Conservation (phyloP, 2,113 vertebrate genomes). For the Coreoperca whiteheadi region DNA sequence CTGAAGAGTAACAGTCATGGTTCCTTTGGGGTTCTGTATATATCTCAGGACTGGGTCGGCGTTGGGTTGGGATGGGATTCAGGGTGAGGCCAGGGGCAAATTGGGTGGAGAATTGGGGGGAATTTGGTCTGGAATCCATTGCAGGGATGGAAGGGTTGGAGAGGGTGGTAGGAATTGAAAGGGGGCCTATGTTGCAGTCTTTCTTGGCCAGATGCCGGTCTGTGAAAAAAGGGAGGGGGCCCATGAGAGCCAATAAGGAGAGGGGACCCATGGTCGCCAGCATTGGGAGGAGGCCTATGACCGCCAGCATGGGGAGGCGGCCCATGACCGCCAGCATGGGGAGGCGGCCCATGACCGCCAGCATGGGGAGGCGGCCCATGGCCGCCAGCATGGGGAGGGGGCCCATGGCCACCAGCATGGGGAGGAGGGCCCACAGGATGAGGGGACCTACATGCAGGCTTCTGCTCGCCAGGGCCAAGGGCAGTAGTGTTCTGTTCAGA, state of each 20-base stretch:
- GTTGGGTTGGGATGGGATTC: not conserved
- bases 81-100: conserved; percentile 30
- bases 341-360: not conserved
- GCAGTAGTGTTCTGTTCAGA: conserved; percentile 17
- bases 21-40: not conserved
- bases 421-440: not conserved
- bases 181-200: not conserved
- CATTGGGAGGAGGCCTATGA: not conserved
- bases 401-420: not conserved
- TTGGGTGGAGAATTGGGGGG: conserved; percentile 22
- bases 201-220: not conserved
- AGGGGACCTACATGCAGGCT: not conserved
- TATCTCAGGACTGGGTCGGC: not conserved
- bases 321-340: too few species aligned
- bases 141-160: not conserved
- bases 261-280: not conserved
- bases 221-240: not conserved
- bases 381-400: not conserved
- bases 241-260: rapidly evolving
- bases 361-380: not conserved
- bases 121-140: not conserved
- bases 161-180: not conserved
- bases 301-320: not conserved
- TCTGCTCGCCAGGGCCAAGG: not conserved
- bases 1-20: not conserved